Percentiles rank a stretch among this genome's conserved stretches.
These are phyloP conservation scores for Glossophaga mutica DNA, from an alignment of 2,797 vertebrate genomes.

Conservation along the genomic window DNA sequence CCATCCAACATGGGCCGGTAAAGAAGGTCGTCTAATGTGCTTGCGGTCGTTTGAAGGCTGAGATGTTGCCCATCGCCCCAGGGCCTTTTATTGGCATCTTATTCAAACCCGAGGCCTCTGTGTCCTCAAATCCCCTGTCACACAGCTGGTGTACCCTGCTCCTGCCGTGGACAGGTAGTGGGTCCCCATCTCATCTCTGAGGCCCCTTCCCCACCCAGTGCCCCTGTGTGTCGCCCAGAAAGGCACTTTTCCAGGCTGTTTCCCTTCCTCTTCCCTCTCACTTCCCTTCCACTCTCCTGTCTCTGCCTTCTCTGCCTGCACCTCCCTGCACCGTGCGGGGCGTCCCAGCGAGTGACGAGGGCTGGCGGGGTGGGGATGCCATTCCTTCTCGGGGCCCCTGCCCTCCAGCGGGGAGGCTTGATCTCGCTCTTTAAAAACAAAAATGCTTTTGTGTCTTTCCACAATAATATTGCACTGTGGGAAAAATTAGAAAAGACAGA, in stretches of 20 bases:
- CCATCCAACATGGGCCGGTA: too few species aligned
- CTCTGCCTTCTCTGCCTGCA: not conserved
- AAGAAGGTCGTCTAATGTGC: fast-evolving
- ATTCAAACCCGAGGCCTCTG: not conserved
- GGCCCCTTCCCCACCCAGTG: not conserved
- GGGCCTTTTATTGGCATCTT: not conserved
- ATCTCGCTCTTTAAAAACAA: not conserved
- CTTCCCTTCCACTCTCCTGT: not conserved
- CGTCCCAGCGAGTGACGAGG: not conserved
- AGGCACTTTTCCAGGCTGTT: not conserved
- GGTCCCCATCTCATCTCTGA: not conserved
- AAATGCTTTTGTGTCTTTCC: not conserved
- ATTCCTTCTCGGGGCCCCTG: not conserved
- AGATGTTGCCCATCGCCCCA: not conserved
- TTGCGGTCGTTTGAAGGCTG: not conserved
- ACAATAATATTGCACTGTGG: not conserved
- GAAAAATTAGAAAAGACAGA: slow-evolving; percentile 38
- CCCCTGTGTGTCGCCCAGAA: not conserved
- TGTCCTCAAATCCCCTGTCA: not conserved
- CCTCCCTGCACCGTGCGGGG: not conserved
- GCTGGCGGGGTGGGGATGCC: not conserved
- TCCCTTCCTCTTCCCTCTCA: too few species aligned
- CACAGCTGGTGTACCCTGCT: too few species aligned
- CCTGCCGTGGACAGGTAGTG: not conserved
- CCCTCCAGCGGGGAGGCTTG: not conserved